Conservation (phyloP, 2,888 invertebrate genomes). For the Heterodera filipjevi region DNA sequence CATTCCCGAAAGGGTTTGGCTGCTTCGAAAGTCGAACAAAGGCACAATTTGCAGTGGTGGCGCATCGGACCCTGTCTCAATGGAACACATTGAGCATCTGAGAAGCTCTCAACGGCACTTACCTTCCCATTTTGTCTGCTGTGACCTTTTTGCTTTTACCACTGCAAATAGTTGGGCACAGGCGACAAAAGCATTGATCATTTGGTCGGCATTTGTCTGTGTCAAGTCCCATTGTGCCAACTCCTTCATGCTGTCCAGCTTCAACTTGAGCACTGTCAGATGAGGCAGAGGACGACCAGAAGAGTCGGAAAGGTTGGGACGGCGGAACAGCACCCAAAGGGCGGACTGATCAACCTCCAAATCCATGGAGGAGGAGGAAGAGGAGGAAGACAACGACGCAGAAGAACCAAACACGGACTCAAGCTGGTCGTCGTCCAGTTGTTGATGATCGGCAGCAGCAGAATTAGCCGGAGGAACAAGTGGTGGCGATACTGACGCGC, state of each 20-base stretch:
- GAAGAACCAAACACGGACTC: no score
- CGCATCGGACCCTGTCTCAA: not conserved
- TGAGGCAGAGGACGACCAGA: not conserved
- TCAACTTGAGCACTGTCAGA: conserved; percentile 29
- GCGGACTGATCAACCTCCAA: conserved; percentile 25
- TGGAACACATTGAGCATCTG: not conserved
- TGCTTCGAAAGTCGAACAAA: conserved; percentile 23
- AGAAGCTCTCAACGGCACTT: no score
- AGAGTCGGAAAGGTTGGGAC: conserved; percentile 3
- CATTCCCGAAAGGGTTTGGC: not conserved
- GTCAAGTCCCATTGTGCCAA: conserved; percentile 24
- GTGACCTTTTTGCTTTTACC: not conserved
- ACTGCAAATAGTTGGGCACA: conserved; percentile 30
- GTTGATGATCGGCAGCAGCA: no score
- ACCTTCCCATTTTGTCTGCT: not conserved
- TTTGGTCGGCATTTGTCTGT: not conserved
- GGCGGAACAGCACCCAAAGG: conserved; percentile 18
- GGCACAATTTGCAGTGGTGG: conserved; percentile 1
- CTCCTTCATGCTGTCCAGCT: conserved; percentile 27
- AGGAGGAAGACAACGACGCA: not conserved
- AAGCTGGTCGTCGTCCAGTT: no score
- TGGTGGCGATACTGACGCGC: not conserved
- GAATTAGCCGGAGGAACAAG: no score
- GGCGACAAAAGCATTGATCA: conserved; percentile 29
- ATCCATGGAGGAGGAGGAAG: conserved; percentile 7